Base-by-base conservation (phyloP, 2,888 invertebrate genomes). In the Sminthurinus aureus region DNA sequence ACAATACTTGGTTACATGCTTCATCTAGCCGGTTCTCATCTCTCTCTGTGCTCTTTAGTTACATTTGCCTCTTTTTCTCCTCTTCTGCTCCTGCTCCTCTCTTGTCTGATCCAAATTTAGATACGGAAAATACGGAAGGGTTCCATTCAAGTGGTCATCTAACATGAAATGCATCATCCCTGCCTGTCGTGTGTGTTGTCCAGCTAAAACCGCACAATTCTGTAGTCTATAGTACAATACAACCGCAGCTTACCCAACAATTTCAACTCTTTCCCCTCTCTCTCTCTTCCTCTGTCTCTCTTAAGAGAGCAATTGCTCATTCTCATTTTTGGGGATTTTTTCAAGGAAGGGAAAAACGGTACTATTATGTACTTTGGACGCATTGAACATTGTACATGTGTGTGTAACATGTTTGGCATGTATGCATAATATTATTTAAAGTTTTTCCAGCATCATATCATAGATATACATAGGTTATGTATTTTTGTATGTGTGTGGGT, bases 51-150 rank as follows among this genome's bases (percentile, higher is more conserved):
- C n/a, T 69, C n/a, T 69, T n/a, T 69, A 20, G 2, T 15, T 69
- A 20, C n/a, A 20, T n/a, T 15, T 20, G 18, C n/a, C 11, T 69
- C n/a, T 4, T 22, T 22, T 69, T 12, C 20, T 69, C n/a, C n/a
- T 12, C 20, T 69, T 69, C n/a, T n/a, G 69, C 20, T 79, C n/a
- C 24, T 69, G 69, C n/a, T 64, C 8, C 15, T n/a, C 15, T 26
- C 66, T 64, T 69, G 18, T 69, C 69, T 75, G 80, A 83, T 83
- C 83, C 83, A 83, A 83, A 83, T 83, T 83, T 83, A 83, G 83
- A 80, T 83, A 83, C 83, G 83, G 80, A 83, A 83, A 79, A 79
- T 79, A 79, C 79, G 20, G 64, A 58, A 12, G 66, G 51, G 11
- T 75, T 75, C 51, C 75, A 75, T 75, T 75, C 50, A 50, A 75